Base-by-base conservation (phyloP, 2,888 invertebrate genomes). In the Cylloceria caligata region DNA sequence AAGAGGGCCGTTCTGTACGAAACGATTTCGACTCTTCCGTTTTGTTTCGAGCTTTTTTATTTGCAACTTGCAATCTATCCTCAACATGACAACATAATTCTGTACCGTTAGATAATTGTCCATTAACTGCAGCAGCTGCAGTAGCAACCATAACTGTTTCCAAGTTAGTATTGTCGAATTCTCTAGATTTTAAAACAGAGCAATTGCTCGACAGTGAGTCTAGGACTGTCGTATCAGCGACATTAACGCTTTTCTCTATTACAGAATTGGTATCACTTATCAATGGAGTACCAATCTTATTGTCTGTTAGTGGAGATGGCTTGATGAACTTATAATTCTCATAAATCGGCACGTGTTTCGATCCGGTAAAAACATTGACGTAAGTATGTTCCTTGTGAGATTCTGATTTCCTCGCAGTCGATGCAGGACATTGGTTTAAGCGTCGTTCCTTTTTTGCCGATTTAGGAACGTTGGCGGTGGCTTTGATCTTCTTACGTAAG, bases 291-390 rank as follows among this genome's bases (percentile, higher is more conserved):
- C 1, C 30, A 21, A 52, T 52, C 2, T 52, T 68, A 21, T 47
- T 45, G 0, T 72, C 60, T 2, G 27, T 1, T 3, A 16, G 19
- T 30, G 57, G 3, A 11, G 21, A 45, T 19, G 13, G 42, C 0
- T 74, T 77, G 1, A 45, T 24, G 0, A 83, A 57, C 16, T 82
- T 83, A 57, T 84, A 87, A 79, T 90, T 90, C 60, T 89, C 89
- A 57, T 90, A 90, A 77, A 89, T 85, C 27, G 89, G 89, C 4
- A 60, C 81, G 6, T 80, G 79, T 27, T 78, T 74, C 3, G 73
- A 62, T 4, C 76, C 81, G 3, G 86, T 85, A 52, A 90, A 90
- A 1, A 90, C 82, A 71, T 90, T 90, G 0, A 84, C 89, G 75
- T 90, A 90, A n/a, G 86, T 80, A 13, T 86, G 88, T 39, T 81